Conservation (phyloP, 1,140 invertebrate species). For the Babylonia areolata region DNA sequence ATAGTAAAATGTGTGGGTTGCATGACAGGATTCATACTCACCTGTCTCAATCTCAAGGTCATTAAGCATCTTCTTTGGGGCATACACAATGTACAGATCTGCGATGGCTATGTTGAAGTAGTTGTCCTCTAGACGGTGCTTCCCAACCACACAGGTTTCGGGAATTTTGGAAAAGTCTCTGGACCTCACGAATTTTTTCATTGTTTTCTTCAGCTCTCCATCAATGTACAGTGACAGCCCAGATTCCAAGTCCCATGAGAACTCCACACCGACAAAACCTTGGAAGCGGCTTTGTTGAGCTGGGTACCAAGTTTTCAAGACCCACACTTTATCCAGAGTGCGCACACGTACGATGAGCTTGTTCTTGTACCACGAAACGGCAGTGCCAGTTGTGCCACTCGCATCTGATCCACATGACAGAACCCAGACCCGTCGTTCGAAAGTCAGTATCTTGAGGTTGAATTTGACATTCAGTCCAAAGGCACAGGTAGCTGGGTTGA, state of each 20-base stretch:
- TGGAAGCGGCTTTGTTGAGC: neutral
- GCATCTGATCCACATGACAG: slow-evolving; percentile 59
- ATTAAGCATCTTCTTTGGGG: slow-evolving; percentile 45
- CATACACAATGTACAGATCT: slow-evolving; percentile 55
- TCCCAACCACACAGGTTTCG: slow-evolving; percentile 49
- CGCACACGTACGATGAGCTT: slow-evolving; percentile 53
- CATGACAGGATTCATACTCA: slow-evolving; percentile 31
- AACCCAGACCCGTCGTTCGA: slow-evolving; percentile 58
- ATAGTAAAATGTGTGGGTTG: neutral
- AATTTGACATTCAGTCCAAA: slow-evolving; percentile 61
- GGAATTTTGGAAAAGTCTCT: neutral
- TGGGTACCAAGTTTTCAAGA: slow-evolving; percentile 40
- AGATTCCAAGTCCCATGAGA: slow-evolving; percentile 56
- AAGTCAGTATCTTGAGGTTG: slow-evolving; percentile 50
- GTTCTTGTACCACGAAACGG: slow-evolving; percentile 56
- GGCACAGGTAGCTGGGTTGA: slow-evolving; percentile 49
- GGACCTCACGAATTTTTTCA: slow-evolving; percentile 29
- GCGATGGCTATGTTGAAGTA: slow-evolving; percentile 51
- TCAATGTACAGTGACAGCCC: slow-evolving; percentile 56
- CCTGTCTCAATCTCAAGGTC: slow-evolving; percentile 50
- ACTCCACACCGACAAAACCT: slow-evolving; percentile 51
- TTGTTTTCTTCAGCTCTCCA: slow-evolving; percentile 32
- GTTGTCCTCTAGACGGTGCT: slow-evolving; percentile 20
- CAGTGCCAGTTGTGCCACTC: slow-evolving; percentile 45
- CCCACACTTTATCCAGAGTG: slow-evolving; percentile 53